phyloP scores from a whole-genome alignment of 2,113 vertebrate species.

The Columba janthina region DNA sequence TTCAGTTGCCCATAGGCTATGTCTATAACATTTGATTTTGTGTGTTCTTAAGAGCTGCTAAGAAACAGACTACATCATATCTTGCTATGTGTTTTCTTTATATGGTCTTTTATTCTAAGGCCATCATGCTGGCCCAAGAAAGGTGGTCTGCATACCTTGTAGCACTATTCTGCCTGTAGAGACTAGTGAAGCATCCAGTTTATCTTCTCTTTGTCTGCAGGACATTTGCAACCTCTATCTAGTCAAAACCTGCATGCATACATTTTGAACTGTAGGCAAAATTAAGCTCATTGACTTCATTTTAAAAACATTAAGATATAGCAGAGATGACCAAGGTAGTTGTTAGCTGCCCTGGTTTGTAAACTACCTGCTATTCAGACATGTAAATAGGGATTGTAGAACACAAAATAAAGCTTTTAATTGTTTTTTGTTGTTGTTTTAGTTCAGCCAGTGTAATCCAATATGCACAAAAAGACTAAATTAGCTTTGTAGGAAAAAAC shows the following conservation, averaged over 20 bases:
- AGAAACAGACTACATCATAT: neutral
- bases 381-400: neutral
- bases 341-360: neutral
- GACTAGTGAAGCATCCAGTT: neutral
- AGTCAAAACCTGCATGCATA: neutral
- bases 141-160: rapidly evolving
- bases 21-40: rapidly evolving
- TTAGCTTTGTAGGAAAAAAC: neutral
- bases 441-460: neutral
- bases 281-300: neutral
- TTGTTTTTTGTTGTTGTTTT: neutral
- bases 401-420: neutral
- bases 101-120: neutral
- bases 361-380: neutral
- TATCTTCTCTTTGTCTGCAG: neutral
- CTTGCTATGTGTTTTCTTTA: neutral
- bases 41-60: neutral
- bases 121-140: rapidly evolving
- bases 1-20: neutral
- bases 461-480: neutral
- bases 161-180: neutral
- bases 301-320: neutral
- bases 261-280: neutral
- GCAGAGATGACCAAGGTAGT: neutral
- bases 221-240: neutral